phyloP scores from a whole-genome alignment of 2,797 vertebrate species.

The Sciurus vulgaris region DNA sequence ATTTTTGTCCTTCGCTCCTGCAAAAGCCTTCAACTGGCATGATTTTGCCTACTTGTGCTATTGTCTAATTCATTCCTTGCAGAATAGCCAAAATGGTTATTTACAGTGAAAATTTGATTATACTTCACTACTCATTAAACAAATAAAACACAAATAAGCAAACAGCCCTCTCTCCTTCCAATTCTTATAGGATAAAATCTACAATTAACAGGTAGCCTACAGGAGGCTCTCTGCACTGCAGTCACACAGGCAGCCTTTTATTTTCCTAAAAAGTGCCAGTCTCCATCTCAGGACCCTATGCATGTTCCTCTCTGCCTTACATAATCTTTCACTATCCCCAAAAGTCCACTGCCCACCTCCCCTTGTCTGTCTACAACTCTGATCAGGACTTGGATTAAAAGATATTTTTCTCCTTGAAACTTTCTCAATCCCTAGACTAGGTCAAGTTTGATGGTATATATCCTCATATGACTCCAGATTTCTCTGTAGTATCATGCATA shows the following conservation, averaged over 20 bases:
- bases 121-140: slow-evolving; percentile 33
- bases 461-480: background rate
- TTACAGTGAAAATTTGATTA: background rate
- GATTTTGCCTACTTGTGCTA: background rate
- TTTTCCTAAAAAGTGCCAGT: background rate
- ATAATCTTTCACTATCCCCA: background rate
- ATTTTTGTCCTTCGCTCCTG: background rate
- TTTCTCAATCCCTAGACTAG: background rate
- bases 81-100: background rate
- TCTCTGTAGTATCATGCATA: background rate
- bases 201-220: background rate
- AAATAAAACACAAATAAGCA: slow-evolving; percentile 35
- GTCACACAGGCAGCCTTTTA: background rate
- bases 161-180: background rate
- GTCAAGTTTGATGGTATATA: background rate
- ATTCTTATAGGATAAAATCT: slow-evolving; percentile 30
- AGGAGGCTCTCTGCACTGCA: background rate
- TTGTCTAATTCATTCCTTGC: background rate
- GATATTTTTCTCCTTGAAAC: background rate
- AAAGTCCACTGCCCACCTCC: fast-evolving
- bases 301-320: background rate
- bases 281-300: background rate
- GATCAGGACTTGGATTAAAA: background rate
- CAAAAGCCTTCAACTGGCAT: background rate
- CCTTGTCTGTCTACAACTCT: background rate